Evolutionary conservation across 2,888 invertebrate species (phyloP), one percentile per base, ranked within the genome.

Genomic region (Acronicta aceris): DNA sequence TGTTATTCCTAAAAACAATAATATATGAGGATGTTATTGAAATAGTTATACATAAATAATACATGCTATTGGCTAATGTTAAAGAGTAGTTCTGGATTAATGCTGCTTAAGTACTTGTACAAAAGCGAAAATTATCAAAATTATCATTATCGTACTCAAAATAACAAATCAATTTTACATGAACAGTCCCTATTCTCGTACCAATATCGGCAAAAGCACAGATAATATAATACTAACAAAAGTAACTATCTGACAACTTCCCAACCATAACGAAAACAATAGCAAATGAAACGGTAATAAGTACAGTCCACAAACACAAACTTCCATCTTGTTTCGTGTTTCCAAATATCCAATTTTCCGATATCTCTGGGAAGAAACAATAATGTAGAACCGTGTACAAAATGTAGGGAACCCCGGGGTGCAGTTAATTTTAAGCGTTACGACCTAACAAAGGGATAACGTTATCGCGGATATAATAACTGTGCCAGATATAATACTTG

Each of bases 351-450:
- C 57, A 60, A 70, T 65, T 49, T 47, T 38, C 64, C 46, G 43
- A 69, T 68, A 69, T 55, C 58, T 30, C 38, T 15, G 53, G 15
- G 43, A 33, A 50, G 43, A 57, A 51, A 71, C 65, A 70, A 70
- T 57, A 65, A 57, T n/a, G 50, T 46, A 36, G 43, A 45, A 43
- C 50, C 49, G 25, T 54, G 38, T 54, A 30, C 38, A 12, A 41
- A 64, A 33, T 10, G 9, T 13, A 41, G n/a, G 8, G 7, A 51
- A 55, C 61, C 60, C 61, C 12, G 8, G 74, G 63, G 75, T 52
- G 30, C 55, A 12, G 46, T 76, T 71, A 73, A 59, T 64, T 63
- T 59, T 41, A 49, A 30, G 52, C 48, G 49, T 53, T 50, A 50
- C 56, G 43, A 45, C 50, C 47, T 51, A 51, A 65, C 73, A 70